A percentile compares a stretch with the other conserved stretches of the same genome.
Conservation (phyloP, 2,888 invertebrate genomes). For the Brachypterus glaber region DNA sequence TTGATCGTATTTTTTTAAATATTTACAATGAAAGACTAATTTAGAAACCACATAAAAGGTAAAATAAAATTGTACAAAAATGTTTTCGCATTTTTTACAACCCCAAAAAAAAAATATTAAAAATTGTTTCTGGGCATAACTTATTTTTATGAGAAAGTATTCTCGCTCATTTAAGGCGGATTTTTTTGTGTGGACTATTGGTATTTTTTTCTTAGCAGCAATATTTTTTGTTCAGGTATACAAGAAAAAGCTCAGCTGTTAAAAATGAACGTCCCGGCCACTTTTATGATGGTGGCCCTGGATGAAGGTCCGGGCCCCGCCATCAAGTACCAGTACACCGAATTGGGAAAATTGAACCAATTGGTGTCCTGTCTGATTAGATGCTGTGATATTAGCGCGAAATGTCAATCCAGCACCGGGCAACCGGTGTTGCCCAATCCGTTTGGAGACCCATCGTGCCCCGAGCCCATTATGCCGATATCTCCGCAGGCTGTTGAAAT, state of each 20-base stretch:
- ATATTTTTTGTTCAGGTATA: constrained; percentile 50
- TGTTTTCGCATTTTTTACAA: too few species aligned
- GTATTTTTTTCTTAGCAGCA: too few species aligned
- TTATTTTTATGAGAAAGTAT: too few species aligned
- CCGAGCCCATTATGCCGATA: constrained; percentile 57
- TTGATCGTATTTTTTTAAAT: too few species aligned
- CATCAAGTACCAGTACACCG: constrained; percentile 93
- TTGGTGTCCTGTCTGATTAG: constrained; percentile 81
- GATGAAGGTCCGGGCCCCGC: constrained; percentile 89
- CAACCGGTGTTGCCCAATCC: constrained; percentile 60
- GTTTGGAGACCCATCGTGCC: constrained; percentile 56
- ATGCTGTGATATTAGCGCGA: constrained; percentile 75
- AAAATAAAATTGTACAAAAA: too few species aligned
- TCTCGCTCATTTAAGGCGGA: too few species aligned
- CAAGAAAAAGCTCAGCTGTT: constrained; percentile 54
- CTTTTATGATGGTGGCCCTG: constrained; percentile 82
- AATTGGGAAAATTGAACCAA: constrained; percentile 88
- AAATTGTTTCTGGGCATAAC: too few species aligned
- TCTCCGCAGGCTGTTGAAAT: constrained; percentile 70
- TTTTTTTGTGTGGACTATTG: too few species aligned
- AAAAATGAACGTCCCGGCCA: constrained; percentile 77
- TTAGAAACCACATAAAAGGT: too few species aligned
- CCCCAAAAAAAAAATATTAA: too few species aligned
- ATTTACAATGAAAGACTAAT: too few species aligned
- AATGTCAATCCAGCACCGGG: constrained; percentile 45